Conservation (phyloP, 1,140 invertebrate genomes). For the Drosophila kikkawai region DNA sequence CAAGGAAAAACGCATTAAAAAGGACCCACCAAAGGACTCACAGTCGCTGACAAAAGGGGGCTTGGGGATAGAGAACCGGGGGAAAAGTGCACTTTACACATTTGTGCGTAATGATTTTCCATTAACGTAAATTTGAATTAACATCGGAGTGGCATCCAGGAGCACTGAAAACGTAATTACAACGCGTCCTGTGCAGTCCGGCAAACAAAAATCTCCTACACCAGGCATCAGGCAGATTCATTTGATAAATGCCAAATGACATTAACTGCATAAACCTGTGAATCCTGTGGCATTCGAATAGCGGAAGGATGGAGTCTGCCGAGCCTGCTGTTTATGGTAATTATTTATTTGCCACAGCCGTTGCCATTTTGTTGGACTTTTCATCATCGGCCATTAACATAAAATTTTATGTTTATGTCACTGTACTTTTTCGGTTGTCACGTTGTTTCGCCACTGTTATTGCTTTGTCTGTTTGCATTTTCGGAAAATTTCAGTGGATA, state of each 20-base stretch:
- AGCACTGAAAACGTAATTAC: slow-evolving; percentile 68
- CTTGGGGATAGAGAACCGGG: slow-evolving; percentile 31
- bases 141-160: slow-evolving; percentile 49
- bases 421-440: slow-evolving; percentile 53
- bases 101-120: slow-evolving; percentile 84
- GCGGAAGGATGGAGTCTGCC: slow-evolving; percentile 32
- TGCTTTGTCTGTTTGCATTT: slow-evolving; percentile 57
- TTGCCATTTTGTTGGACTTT: slow-evolving; percentile 68
- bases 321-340: slow-evolving; percentile 79
- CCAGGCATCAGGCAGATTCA: slow-evolving; percentile 28
- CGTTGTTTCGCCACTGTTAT: slow-evolving; percentile 49
- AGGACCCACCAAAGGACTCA: slow-evolving; percentile 41
- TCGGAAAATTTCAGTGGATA: slow-evolving; percentile 17
- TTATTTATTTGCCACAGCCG: slow-evolving; percentile 82
- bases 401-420: slow-evolving; percentile 80
- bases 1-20: slow-evolving; percentile 77
- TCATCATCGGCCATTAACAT: slow-evolving; percentile 78
- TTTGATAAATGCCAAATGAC: slow-evolving; percentile 77
- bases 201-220: slow-evolving; percentile 22
- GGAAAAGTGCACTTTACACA: slow-evolving; percentile 78
- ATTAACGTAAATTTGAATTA: slow-evolving; percentile 85
- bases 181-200: slow-evolving; percentile 54
- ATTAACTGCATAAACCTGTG: slow-evolving; percentile 61
- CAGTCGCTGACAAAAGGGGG: slow-evolving; percentile 2
- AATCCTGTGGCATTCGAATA: slow-evolving; percentile 42